phyloP scores from a whole-genome alignment of 1,140 invertebrate genomes.

The Neodiprion lecontei region DNA sequence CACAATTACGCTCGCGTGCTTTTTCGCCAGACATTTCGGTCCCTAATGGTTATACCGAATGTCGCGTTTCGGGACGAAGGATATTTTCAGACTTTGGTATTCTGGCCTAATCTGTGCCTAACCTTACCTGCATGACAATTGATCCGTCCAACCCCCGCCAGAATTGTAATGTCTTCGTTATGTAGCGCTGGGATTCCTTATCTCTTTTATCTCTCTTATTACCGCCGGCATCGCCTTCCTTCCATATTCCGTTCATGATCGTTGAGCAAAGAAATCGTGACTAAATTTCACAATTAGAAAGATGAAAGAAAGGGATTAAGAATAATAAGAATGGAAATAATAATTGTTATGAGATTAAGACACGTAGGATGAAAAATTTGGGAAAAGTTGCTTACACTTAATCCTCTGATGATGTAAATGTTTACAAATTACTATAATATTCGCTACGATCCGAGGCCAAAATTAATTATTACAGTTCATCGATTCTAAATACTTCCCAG shows the following conservation, averaged over 20 bases:
- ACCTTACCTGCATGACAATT: not conserved
- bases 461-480: not conserved
- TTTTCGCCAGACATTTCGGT: too few species aligned
- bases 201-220: not conserved
- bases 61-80: not conserved
- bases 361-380: too few species aligned
- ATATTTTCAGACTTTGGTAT: not conserved
- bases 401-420: too few species aligned
- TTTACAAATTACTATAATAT: not conserved
- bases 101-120: not conserved
- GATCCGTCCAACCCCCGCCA: not conserved
- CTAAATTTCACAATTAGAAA: not conserved
- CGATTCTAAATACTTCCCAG: too few species aligned
- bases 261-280: not conserved
- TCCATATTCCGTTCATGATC: not conserved
- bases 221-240: not conserved
- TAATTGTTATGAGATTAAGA: too few species aligned
- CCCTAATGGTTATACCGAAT: too few species aligned
- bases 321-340: too few species aligned
- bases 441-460: not conserved
- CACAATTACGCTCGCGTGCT: too few species aligned
- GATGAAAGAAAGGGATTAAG: not conserved
- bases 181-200: not conserved
- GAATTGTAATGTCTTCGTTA: not conserved
- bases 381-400: too few species aligned